A percentile compares a stretch with the other conserved stretches of the same genome.
phyloP scores from a whole-genome alignment of 2,888 invertebrate species.

The Callimorpha dominula region DNA sequence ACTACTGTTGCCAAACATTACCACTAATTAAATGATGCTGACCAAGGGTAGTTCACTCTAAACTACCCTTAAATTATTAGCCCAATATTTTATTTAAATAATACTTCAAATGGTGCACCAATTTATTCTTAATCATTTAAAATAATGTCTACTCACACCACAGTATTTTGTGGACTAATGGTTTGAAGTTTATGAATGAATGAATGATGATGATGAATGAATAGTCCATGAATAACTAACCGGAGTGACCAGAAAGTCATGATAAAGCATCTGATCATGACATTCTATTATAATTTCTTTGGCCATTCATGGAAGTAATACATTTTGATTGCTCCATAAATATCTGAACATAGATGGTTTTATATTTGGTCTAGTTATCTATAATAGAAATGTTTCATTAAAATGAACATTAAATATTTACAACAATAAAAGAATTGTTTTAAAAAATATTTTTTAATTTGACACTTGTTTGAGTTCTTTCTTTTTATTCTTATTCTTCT shows the following conservation, averaged over 20 bases:
- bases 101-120: too few species aligned
- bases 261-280: not conserved
- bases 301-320: not conserved
- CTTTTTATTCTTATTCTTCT: conserved; percentile 65
- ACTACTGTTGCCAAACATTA: too few species aligned
- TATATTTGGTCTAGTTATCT: too few species aligned
- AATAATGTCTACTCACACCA: too few species aligned
- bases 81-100: too few species aligned
- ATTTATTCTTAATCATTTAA: too few species aligned
- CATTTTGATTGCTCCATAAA: not conserved
- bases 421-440: not conserved
- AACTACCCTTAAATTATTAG: too few species aligned
- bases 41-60: too few species aligned
- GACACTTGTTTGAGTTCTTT: conserved; percentile 44
- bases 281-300: not conserved
- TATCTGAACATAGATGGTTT: not conserved
- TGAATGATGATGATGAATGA: too few species aligned
- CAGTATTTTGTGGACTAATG: too few species aligned
- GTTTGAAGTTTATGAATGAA: not conserved
- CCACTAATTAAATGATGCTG: too few species aligned
- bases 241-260: not conserved
- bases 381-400: too few species aligned
- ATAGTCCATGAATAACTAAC: not conserved
- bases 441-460: conserved; percentile 26
- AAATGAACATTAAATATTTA: not conserved